Evolutionary conservation across 1,140 invertebrate species (phyloP), one percentile per base, ranked within the genome.

Genomic region (Copidosoma floridanum): DNA sequence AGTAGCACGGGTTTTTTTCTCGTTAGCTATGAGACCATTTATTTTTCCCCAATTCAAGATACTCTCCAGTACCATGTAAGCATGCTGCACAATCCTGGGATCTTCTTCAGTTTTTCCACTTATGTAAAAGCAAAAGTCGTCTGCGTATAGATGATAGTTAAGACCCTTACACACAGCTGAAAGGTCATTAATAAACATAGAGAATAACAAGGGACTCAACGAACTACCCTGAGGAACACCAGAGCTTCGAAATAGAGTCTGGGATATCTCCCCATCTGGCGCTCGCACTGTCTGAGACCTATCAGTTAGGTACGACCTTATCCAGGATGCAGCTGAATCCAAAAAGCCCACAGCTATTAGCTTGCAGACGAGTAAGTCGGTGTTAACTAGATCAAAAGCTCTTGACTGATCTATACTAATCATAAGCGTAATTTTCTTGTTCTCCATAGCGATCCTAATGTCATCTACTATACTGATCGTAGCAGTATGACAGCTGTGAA

Each of bases 351-450:
- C 11, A 7, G 26, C 8, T 2, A n/a, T 0, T 1, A 68, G 24
- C 41, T 57, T 57, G 1, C 4, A 1, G 1, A 63, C 11, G 5
- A 67, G 29, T 1, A 65, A 37, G 5, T 53, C 44, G 27, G 65
- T 51, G 51, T 70, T 57, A 3, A 68, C 67, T 1, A 65, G 18
- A 50, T 68, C 64, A 44, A 78, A 76, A 1, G 69, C 72, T 35
- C 70, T 67, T 0, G 64, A 63, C 35, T 70, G 71, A 57, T 76
- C 71, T 10, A 76, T 56, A n/a, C 74, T 53, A 1, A 73, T 65
- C 18, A 77, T 11, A 5, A 75, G 65, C 10, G 64, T 70, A 26
- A 66, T 56, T 16, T 59, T 7, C 10, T 64, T 55, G 27, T 43
- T 57, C 48, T 76, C 73, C 5, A 65, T 54, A 4, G 65, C 67